phyloP scores from a whole-genome alignment of 2,113 vertebrate species.

The Cettia cetti region DNA sequence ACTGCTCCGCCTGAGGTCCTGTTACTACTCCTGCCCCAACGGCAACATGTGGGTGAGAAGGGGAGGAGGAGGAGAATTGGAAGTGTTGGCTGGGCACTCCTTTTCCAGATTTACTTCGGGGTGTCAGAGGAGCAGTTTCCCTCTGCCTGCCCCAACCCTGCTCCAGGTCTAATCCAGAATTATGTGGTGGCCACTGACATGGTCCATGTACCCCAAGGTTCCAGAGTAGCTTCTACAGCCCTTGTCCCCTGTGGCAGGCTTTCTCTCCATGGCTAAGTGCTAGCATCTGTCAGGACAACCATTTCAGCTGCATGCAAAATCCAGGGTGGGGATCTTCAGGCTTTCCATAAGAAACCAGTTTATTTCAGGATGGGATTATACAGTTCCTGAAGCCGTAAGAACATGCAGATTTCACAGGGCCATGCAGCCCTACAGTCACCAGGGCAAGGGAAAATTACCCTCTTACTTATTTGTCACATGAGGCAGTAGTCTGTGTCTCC shows the following conservation, averaged over 20 bases:
- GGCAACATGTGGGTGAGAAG: neutral
- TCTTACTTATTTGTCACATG: neutral
- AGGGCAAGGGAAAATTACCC: neutral
- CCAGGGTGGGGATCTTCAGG: neutral
- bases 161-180: neutral
- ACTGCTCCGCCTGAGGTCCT: rapidly evolving
- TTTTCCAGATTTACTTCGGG: neutral
- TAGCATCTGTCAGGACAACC: neutral
- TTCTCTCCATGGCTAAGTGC: neutral
- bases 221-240: rapidly evolving
- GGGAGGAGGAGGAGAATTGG: neutral
- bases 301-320: neutral
- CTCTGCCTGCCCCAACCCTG: neutral
- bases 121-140: neutral
- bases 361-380: slow-evolving; percentile 11
- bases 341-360: slow-evolving; percentile 15
- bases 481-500: neutral
- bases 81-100: neutral
- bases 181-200: rapidly evolving
- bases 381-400: neutral
- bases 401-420: neutral
- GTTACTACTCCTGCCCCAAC: neutral
- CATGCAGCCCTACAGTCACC: neutral
- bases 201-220: neutral
- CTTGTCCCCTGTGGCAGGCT: rapidly evolving